Percentiles rank a stretch among this genome's conserved stretches.
These are phyloP conservation scores for Limnothrissa miodon DNA, from an alignment of 2,113 vertebrate genomes.

Conservation along the genomic window DNA sequence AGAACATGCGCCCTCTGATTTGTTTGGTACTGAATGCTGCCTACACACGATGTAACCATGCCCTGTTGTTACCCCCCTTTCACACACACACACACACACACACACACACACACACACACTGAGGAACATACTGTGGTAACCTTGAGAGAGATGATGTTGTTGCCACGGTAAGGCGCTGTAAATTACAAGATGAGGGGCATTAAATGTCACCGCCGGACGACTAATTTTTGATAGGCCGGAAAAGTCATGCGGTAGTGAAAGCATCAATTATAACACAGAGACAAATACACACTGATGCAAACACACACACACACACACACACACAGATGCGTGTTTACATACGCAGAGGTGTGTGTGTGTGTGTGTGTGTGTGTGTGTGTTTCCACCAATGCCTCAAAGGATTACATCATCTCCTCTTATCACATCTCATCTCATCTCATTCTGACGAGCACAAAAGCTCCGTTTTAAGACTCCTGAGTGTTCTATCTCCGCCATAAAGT, in stretches of 20 bases:
- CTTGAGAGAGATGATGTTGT: background rate
- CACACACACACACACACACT: no score
- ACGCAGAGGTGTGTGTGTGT: background rate
- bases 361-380: background rate
- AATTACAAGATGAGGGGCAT: background rate
- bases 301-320: background rate
- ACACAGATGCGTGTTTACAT: background rate
- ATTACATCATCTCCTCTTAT: background rate
- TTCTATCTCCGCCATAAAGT: background rate
- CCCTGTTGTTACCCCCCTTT: background rate
- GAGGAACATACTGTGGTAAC: background rate
- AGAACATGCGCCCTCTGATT: background rate
- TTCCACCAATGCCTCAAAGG: background rate
- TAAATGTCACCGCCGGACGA: background rate
- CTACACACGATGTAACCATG: background rate
- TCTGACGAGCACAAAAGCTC: background rate
- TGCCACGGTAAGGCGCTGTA: background rate
- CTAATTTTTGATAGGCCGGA: background rate
- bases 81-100: background rate
- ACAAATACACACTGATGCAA: no score
- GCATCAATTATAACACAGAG: background rate
- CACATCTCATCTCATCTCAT: background rate
- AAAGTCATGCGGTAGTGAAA: background rate
- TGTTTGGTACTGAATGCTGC: constrained; percentile 4
- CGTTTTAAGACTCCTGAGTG: background rate